These are phyloP conservation scores for Bombus affinis DNA, from an alignment of 1,140 invertebrate species.

Conservation along the genomic window DNA sequence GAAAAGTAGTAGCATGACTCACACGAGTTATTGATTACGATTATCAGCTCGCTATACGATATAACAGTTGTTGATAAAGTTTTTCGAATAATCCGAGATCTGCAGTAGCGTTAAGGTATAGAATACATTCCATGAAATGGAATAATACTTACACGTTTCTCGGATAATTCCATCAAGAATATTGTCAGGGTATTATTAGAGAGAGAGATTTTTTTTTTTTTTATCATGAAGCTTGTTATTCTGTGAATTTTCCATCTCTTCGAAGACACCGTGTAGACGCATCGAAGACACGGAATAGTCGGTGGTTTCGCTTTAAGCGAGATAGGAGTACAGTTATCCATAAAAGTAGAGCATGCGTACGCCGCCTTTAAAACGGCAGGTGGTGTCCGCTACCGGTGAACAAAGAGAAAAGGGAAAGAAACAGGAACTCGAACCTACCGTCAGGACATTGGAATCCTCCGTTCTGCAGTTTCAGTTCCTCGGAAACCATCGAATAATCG, in stretches of 20 bases:
- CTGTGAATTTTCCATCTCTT: slow-evolving; percentile 8
- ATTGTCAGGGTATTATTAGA: neutral
- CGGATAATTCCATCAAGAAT: neutral
- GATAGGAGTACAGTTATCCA: slow-evolving; percentile 72
- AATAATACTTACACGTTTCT: neutral
- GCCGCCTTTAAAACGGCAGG: slow-evolving; percentile 69
- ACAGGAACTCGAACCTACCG: slow-evolving; percentile 53
- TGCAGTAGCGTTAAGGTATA: neutral
- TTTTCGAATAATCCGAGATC: too few species aligned
- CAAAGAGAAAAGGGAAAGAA: slow-evolving; percentile 62
- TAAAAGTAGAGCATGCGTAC: slow-evolving; percentile 74
- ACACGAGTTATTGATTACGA: too few species aligned
- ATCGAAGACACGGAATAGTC: slow-evolving; percentile 41
- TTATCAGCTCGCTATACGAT: too few species aligned
- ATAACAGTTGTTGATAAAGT: too few species aligned
- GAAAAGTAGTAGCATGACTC: too few species aligned
- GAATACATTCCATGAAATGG: neutral
- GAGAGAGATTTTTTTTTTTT: too few species aligned
- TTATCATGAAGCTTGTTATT: neutral
- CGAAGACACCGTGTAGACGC: slow-evolving; percentile 46
- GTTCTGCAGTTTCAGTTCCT: slow-evolving; percentile 36
- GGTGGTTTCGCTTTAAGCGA: slow-evolving; percentile 61
- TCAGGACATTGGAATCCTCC: slow-evolving; percentile 49
- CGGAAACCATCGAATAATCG: slow-evolving; percentile 49
- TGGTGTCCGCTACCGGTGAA: slow-evolving; percentile 67